Evolutionary conservation across 2,113 vertebrate genomes (phyloP).

Genomic region (Xiphias gladius): DNA sequence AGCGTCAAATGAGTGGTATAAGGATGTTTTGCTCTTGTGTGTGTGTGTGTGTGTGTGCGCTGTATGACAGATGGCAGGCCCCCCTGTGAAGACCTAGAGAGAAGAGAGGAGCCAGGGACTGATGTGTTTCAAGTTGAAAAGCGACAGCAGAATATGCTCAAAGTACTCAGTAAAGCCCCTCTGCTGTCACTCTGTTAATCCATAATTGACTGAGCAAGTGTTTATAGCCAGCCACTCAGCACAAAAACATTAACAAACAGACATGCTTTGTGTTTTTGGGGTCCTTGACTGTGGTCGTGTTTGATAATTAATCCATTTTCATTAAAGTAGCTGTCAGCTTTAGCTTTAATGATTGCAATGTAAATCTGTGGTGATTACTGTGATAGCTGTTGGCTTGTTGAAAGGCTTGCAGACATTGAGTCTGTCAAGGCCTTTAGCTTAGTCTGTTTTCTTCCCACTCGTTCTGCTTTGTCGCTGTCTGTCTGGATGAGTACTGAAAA

Average conservation of each 20-base stretch:
- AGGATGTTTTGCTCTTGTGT: background rate
- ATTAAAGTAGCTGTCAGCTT: slow-evolving; percentile 59
- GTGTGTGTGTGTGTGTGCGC: slow-evolving; percentile 30
- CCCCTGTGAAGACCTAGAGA: slow-evolving; percentile 62
- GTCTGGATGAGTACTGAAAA: too few species aligned
- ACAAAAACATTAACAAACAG: slow-evolving; percentile 64
- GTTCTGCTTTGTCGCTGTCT: background rate
- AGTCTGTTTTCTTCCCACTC: slow-evolving; percentile 12
- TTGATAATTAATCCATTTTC: slow-evolving; percentile 58
- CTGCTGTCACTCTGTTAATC: slow-evolving; percentile 67
- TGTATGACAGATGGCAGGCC: slow-evolving; percentile 73
- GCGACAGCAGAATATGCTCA: slow-evolving; percentile 66
- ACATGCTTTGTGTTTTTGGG: slow-evolving; percentile 54
- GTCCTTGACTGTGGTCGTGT: slow-evolving; percentile 31
- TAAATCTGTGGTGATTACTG: slow-evolving; percentile 43
- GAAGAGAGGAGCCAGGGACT: slow-evolving; percentile 52
- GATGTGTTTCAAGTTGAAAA: slow-evolving; percentile 71
- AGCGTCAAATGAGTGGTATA: background rate
- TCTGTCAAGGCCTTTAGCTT: slow-evolving; percentile 42
- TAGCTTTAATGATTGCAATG: slow-evolving; percentile 46
- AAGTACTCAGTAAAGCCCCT: slow-evolving; percentile 54
- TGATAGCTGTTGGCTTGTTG: slow-evolving; percentile 29
- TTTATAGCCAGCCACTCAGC: slow-evolving; percentile 72
- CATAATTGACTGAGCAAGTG: slow-evolving; percentile 74
- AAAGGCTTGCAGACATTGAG: slow-evolving; percentile 14